Evolutionary conservation across 2,888 invertebrate genomes (phyloP).

Genomic region (Ophion costatus): DNA sequence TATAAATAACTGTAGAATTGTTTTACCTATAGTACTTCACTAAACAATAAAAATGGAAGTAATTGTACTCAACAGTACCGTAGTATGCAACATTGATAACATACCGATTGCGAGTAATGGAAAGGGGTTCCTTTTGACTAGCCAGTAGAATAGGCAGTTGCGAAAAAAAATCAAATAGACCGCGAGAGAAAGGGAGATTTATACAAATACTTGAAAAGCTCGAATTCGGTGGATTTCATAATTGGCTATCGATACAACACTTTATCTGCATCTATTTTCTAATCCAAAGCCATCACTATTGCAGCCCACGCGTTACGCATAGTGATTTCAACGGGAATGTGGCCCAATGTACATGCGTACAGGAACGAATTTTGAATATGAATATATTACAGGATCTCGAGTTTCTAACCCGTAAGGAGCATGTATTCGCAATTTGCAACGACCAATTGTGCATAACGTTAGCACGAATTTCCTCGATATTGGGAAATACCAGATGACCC

Average conservation of each 20-base stretch:
- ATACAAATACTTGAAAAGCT: no score
- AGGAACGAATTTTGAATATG: not conserved
- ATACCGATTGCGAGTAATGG: no score
- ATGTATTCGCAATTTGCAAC: conserved; percentile 11
- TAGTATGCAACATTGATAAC: no score
- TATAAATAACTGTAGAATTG: no score
- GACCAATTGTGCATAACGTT: conserved; percentile 39
- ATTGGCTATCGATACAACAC: not conserved
- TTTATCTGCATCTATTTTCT: not conserved
- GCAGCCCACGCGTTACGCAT: not conserved
- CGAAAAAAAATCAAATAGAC: not conserved
- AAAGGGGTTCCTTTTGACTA: no score
- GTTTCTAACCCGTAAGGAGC: conserved; percentile 16
- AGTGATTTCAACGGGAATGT: conserved; percentile 3
- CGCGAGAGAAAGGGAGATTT: not conserved
- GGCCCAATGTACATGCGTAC: not conserved
- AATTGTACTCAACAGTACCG: no score
- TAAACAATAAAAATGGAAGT: no score
- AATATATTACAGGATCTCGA: conserved; percentile 15
- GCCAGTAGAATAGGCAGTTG: no score
- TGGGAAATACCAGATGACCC: conserved; percentile 39
- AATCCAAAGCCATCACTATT: not conserved
- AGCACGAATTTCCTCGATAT: conserved; percentile 25
- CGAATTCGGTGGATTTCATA: not conserved
- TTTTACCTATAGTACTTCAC: no score